phyloP scores from a whole-genome alignment of 1,140 invertebrate species.

The Ylistrum balloti region DNA sequence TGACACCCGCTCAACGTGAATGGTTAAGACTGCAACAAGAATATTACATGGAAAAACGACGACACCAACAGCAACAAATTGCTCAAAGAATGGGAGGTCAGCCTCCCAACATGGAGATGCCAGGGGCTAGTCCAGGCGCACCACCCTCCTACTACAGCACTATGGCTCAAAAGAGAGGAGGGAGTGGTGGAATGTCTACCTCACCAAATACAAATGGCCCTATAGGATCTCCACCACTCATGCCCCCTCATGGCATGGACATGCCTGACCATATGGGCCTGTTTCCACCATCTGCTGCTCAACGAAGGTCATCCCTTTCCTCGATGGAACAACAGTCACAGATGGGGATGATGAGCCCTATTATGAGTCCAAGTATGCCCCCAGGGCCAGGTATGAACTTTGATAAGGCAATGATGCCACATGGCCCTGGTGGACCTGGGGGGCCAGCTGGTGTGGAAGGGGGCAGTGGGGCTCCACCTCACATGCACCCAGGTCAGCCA shows the following conservation, averaged over 20 bases:
- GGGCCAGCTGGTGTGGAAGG: slow-evolving; percentile 58
- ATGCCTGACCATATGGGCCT: slow-evolving; percentile 64
- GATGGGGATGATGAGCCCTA: slow-evolving; percentile 63
- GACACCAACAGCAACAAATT: slow-evolving; percentile 78
- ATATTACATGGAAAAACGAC: slow-evolving; percentile 79
- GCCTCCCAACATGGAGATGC: slow-evolving; percentile 67
- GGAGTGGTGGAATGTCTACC: slow-evolving; percentile 73
- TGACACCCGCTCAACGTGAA: slow-evolving; percentile 81
- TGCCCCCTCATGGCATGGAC: slow-evolving; percentile 65
- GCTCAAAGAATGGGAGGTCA: slow-evolving; percentile 64
- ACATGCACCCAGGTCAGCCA: slow-evolving; percentile 34
- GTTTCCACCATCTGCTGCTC: slow-evolving; percentile 56
- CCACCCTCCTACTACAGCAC: slow-evolving; percentile 79
- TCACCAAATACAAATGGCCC: slow-evolving; percentile 76
- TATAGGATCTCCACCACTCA: slow-evolving; percentile 66
- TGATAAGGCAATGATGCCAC: slow-evolving; percentile 67
- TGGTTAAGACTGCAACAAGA: slow-evolving; percentile 93
- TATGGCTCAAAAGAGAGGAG: slow-evolving; percentile 76
- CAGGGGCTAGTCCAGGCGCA: slow-evolving; percentile 63
- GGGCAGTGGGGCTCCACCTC: slow-evolving; percentile 41
- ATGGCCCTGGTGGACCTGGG: slow-evolving; percentile 83
- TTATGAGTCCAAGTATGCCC: slow-evolving; percentile 65
- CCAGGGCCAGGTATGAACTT: slow-evolving; percentile 56
- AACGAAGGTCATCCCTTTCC: slow-evolving; percentile 54
- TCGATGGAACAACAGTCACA: slow-evolving; percentile 55